Conservation (phyloP, 2,888 invertebrate genomes). For the Parascotia fuliginaria region DNA sequence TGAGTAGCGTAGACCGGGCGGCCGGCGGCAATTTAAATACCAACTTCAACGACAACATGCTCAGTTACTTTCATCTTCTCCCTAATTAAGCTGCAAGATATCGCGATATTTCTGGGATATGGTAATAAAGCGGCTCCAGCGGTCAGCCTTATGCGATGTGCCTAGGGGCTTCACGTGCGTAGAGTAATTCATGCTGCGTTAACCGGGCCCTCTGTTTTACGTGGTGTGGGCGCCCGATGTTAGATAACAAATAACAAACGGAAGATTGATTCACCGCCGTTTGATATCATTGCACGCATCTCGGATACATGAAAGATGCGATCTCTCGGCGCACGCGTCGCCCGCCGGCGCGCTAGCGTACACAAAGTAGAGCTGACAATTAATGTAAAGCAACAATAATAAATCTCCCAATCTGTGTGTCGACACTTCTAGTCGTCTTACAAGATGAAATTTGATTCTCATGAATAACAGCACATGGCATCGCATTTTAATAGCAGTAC, state of each 20-base stretch:
- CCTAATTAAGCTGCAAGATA: constrained; percentile 69
- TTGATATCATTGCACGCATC: constrained; percentile 71
- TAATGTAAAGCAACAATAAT: constrained; percentile 68
- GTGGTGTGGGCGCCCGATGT: constrained; percentile 67
- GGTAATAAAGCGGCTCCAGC: constrained; percentile 51
- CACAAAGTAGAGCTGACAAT: constrained; percentile 65
- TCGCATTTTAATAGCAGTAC: constrained; percentile 67
- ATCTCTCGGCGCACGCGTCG: constrained; percentile 67
- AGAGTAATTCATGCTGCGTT: constrained; percentile 54
- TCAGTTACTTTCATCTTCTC: constrained; percentile 58
- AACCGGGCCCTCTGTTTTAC: constrained; percentile 57
- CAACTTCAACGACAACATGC: constrained; percentile 56
- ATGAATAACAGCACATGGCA: constrained; percentile 68
- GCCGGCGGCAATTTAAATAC: constrained; percentile 63
- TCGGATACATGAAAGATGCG: constrained; percentile 67
- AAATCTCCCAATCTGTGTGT: constrained; percentile 68
- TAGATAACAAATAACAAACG: constrained; percentile 68
- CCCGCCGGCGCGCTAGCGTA: constrained; percentile 40
- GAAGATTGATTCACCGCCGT: constrained; percentile 80
- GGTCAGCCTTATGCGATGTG: neutral
- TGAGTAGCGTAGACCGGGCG: constrained; percentile 51
- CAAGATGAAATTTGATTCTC: constrained; percentile 72
- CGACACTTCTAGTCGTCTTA: constrained; percentile 65
- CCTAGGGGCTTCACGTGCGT: constrained; percentile 12
- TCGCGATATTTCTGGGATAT: constrained; percentile 49